These are phyloP conservation scores for Trissolcus brochymenae DNA, from an alignment of 2,888 invertebrate genomes.

Conservation along the genomic window DNA sequence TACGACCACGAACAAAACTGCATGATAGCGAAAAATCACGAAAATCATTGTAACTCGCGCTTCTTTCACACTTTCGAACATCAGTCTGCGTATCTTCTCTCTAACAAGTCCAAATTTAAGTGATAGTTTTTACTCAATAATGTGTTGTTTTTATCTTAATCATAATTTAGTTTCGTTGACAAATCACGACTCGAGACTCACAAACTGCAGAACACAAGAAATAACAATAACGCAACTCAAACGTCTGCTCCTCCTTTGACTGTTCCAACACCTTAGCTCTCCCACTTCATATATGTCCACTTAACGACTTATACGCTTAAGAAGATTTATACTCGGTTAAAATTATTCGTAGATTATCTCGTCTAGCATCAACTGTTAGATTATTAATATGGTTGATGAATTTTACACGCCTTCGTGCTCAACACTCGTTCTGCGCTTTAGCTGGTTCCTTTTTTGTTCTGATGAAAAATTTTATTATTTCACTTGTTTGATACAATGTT, in stretches of 20 bases:
- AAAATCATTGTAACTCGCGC: slow-evolving; percentile 34
- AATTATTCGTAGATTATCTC: slow-evolving; percentile 72
- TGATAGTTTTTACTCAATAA: not conserved
- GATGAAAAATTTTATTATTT: not conserved
- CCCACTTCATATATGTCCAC: slow-evolving; percentile 55
- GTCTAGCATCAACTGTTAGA: slow-evolving; percentile 70
- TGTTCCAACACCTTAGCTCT: slow-evolving; percentile 27
- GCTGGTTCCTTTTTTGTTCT: slow-evolving; percentile 5
- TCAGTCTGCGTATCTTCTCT: slow-evolving; percentile 54
- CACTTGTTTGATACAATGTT: slow-evolving; percentile 1
- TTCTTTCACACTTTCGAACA: slow-evolving; percentile 38
- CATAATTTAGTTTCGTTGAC: slow-evolving; percentile 6
- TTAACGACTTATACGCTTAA: slow-evolving; percentile 64
- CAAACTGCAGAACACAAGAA: slow-evolving; percentile 24
- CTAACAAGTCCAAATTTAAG: slow-evolving; percentile 24
- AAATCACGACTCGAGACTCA: slow-evolving; percentile 30
- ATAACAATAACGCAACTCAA: slow-evolving; percentile 22
- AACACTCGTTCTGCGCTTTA: slow-evolving; percentile 18
- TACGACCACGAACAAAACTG: slow-evolving; percentile 4
- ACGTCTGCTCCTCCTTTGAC: slow-evolving; percentile 36
- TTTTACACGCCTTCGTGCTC: slow-evolving; percentile 60
- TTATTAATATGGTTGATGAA: slow-evolving; percentile 72
- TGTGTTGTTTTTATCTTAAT: slow-evolving; percentile 2
- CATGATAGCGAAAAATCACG: slow-evolving; percentile 29
- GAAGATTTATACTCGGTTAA: slow-evolving; percentile 68